Evolutionary conservation across 35 echinoderm and acorn worm genomes (phyloP).

Genomic region (Heliocidaris erythrogramma): DNA sequence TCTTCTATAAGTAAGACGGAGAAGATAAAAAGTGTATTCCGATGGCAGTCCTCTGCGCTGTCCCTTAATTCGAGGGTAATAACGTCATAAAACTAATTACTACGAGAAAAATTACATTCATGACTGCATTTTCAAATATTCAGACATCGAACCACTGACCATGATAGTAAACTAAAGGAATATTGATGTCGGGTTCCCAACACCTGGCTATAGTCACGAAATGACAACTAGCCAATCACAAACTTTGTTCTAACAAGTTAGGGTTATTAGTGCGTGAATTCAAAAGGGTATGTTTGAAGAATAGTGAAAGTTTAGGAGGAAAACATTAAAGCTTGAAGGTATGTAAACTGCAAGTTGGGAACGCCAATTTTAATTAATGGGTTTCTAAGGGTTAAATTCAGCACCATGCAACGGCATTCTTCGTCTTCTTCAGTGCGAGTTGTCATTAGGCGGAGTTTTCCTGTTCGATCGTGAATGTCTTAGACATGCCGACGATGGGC

Average conservation of each 20-base stretch:
- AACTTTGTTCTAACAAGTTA: not conserved
- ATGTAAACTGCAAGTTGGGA: too few species aligned
- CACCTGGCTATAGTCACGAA: not conserved
- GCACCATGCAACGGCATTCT: too few species aligned
- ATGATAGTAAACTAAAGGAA: not conserved
- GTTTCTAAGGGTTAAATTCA: too few species aligned
- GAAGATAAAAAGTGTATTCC: not conserved
- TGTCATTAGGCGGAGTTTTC: too few species aligned
- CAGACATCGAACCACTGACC: not conserved
- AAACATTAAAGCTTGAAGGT: too few species aligned
- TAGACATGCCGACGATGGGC: too few species aligned
- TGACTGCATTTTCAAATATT: slow-evolving; percentile 18
- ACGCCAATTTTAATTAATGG: too few species aligned
- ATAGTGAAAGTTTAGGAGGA: too few species aligned
- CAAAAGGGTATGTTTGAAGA: too few species aligned
- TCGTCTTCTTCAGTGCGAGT: too few species aligned
- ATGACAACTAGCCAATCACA: not conserved
- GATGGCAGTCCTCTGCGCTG: not conserved
- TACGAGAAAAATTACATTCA: not conserved
- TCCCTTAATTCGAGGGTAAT: not conserved
- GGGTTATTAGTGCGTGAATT: too few species aligned
- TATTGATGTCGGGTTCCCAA: not conserved
- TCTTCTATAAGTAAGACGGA: not conserved
- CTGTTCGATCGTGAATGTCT: too few species aligned
- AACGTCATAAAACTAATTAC: slow-evolving; percentile 18